A percentile compares a stretch with the other conserved stretches of the same genome.
phyloP scores from a whole-genome alignment of 64 coral and sea anemone genomes.

The Stylophora pistillata region DNA sequence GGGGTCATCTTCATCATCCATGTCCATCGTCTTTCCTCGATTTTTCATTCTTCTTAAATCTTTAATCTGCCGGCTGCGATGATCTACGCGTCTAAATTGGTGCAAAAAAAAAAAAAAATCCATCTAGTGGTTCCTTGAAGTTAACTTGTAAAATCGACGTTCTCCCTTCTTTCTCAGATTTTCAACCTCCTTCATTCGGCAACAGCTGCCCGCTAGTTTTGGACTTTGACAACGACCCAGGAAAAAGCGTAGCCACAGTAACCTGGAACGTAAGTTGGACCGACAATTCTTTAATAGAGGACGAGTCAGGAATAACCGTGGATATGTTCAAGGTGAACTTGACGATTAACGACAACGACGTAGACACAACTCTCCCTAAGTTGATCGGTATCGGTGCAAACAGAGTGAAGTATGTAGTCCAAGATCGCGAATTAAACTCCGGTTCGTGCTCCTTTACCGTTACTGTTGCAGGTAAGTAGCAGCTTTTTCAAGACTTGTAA shows the following conservation, averaged over 20 bases:
- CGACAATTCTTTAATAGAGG: constrained; percentile 43
- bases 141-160: neutral
- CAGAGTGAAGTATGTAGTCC: constrained; percentile 24
- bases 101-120: too few relatives aligned
- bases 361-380: constrained; percentile 20
- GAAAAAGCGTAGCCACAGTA: constrained; percentile 31
- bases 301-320: constrained; percentile 27
- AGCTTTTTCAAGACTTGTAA: neutral
- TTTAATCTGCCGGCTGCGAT: too few relatives aligned
- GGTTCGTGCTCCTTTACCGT: constrained; percentile 14
- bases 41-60: too few relatives aligned
- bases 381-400: neutral
- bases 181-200: neutral
- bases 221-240: neutral
- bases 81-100: too few relatives aligned
- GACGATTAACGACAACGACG: constrained; percentile 18
- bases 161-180: constrained; percentile 6
- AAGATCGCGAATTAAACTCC: constrained; percentile 24
- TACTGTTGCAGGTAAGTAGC: constrained; percentile 28
- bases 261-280: constrained; percentile 1
- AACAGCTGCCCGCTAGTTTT: too few relatives aligned
- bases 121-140: too few relatives aligned
- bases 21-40: too few relatives aligned
- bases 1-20: too few relatives aligned
- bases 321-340: constrained; percentile 18